phyloP scores from a whole-genome alignment of 2,113 vertebrate genomes.

The Otolemur garnettii region DNA sequence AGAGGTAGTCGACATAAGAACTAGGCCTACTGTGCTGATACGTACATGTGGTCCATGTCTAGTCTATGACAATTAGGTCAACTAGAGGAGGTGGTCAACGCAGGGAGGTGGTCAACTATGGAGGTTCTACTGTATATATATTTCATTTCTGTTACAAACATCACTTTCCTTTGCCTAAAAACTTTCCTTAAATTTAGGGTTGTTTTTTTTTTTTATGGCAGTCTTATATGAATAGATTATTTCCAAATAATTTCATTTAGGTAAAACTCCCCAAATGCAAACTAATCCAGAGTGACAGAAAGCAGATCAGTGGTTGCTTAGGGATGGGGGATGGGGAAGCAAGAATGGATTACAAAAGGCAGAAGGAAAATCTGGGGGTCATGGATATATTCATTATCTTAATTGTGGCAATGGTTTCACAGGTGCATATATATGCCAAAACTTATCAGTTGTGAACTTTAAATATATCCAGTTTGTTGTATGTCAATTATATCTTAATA shows the following conservation, averaged over 20 bases:
- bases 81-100: no score
- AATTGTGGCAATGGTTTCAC: not conserved
- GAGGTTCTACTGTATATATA: not conserved
- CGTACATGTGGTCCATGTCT: no score
- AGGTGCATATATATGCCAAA: not conserved
- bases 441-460: not conserved
- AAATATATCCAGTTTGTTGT: not conserved
- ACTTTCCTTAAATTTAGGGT: conserved; percentile 25
- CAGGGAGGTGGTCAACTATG: no score
- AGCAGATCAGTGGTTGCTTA: not conserved
- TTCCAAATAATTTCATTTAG: not conserved
- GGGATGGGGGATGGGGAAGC: not conserved
- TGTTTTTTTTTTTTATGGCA: not conserved
- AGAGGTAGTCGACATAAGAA: no score
- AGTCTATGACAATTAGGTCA: no score
- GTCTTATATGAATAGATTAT: not conserved
- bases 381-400: not conserved
- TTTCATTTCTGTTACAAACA: conserved; percentile 26
- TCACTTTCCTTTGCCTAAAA: not conserved
- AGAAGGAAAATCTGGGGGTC: not conserved
- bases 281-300: not conserved
- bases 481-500: not conserved
- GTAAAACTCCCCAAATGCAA: conserved; percentile 22
- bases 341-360: not conserved
- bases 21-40: no score